Percentiles rank a stretch among this genome's conserved stretches.
These are phyloP conservation scores for Micromys minutus DNA, from an alignment of 2,113 vertebrate genomes.

Conservation along the genomic window DNA sequence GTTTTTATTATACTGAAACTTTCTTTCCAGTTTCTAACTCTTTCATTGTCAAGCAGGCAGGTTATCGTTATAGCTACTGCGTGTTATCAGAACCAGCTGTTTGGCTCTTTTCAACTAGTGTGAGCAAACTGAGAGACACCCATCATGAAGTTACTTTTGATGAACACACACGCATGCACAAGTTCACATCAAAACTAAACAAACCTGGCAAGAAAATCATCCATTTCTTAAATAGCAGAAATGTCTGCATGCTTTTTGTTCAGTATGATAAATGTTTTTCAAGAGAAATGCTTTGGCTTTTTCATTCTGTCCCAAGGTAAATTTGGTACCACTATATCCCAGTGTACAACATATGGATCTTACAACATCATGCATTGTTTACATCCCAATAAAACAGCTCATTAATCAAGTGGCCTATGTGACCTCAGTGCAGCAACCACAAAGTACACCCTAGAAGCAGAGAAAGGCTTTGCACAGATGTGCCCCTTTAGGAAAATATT, in stretches of 20 bases:
- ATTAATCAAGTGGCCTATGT: slow-evolving; percentile 84
- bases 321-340: no score
- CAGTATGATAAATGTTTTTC: slow-evolving; percentile 79
- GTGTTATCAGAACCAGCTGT: slow-evolving; percentile 64
- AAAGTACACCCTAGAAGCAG: slow-evolving; percentile 71
- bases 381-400: slow-evolving; percentile 85
- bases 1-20: slow-evolving; percentile 12
- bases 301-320: slow-evolving; percentile 82
- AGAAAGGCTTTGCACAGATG: slow-evolving; percentile 75
- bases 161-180: background rate
- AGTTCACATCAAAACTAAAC: slow-evolving; percentile 74
- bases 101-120: slow-evolving; percentile 18
- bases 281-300: slow-evolving; percentile 82
- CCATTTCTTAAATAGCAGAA: slow-evolving; percentile 80
- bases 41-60: background rate
- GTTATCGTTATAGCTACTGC: slow-evolving; percentile 50
- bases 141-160: slow-evolving; percentile 53
- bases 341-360: slow-evolving; percentile 84
- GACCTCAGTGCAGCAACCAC: slow-evolving; percentile 74
- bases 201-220: slow-evolving; percentile 79
- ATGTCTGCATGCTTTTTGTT: slow-evolving; percentile 66
- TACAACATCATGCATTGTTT: slow-evolving; percentile 84
- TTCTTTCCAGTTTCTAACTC: slow-evolving; percentile 10
- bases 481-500: slow-evolving; percentile 69
- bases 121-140: slow-evolving; percentile 25